Percentiles rank a stretch among this genome's conserved stretches.
Evolutionary conservation across 1,140 invertebrate species (phyloP).

Genomic region (Pseudomyrmex dendroicus): DNA sequence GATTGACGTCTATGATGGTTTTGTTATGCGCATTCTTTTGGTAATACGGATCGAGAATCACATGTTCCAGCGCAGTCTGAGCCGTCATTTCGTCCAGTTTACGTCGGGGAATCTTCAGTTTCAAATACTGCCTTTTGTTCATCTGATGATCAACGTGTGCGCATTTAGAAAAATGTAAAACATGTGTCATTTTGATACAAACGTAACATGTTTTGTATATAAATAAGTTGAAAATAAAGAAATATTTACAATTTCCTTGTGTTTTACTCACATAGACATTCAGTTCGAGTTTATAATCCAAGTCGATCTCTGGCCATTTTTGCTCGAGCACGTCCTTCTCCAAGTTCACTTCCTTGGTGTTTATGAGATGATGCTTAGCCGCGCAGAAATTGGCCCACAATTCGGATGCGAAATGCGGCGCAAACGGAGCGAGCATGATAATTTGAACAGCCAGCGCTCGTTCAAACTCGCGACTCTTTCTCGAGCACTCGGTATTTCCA

Average conservation of each 20-base stretch:
- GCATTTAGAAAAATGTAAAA: not conserved
- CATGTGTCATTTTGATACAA: not conserved
- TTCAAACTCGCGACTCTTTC: slow-evolving; percentile 91
- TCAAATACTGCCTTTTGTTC: slow-evolving; percentile 85
- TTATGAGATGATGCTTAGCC: slow-evolving; percentile 85
- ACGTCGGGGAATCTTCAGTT: slow-evolving; percentile 84
- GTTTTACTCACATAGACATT: slow-evolving; percentile 86
- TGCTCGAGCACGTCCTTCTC: slow-evolving; percentile 89
- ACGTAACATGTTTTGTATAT: not conserved
- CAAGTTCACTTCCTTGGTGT: slow-evolving; percentile 87
- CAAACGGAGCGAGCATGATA: slow-evolving; percentile 94
- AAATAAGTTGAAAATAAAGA: not conserved
- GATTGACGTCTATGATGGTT: slow-evolving; percentile 67
- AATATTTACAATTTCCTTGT: not conserved
- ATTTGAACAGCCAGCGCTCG: slow-evolving; percentile 91
- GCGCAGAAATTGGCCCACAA: slow-evolving; percentile 92
- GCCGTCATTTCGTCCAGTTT: slow-evolving; percentile 85
- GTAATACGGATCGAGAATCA: slow-evolving; percentile 78
- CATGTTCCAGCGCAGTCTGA: slow-evolving; percentile 86
- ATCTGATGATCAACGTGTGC: slow-evolving; percentile 78
- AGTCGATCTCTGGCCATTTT: slow-evolving; percentile 93
- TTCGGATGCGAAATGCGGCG: slow-evolving; percentile 96
- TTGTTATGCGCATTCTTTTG: slow-evolving; percentile 60
- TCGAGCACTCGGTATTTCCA: slow-evolving; percentile 86
- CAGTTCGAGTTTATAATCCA: slow-evolving; percentile 89